These are phyloP conservation scores for Penaeus chinensis DNA, from an alignment of 1,140 invertebrate genomes.

Conservation along the genomic window DNA sequence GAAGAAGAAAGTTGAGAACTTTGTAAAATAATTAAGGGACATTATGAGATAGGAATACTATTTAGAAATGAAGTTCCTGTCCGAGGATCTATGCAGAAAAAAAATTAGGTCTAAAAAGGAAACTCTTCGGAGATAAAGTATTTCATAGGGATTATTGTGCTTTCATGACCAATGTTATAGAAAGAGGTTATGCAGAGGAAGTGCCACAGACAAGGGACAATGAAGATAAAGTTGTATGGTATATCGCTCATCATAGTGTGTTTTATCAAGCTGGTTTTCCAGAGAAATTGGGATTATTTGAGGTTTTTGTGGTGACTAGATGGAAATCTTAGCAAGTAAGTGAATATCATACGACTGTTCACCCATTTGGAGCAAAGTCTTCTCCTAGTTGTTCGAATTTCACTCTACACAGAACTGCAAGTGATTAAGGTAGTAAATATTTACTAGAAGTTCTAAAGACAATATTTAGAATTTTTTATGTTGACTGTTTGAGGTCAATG, in stretches of 20 bases:
- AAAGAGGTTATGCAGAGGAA: too few species aligned
- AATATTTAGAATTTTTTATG: slow-evolving; percentile 20
- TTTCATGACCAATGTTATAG: too few species aligned
- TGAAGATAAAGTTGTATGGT: too few species aligned
- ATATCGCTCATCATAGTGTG: slow-evolving; percentile 38
- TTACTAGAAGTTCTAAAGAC: background rate
- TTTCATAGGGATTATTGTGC: too few species aligned
- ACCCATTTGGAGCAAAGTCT: background rate
- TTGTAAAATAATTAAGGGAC: too few species aligned
- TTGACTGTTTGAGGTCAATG: slow-evolving; percentile 17
- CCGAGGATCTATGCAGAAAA: too few species aligned
- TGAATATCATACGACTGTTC: slow-evolving; percentile 32
- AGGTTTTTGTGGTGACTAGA: slow-evolving; percentile 25
- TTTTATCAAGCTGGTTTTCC: slow-evolving; percentile 46
- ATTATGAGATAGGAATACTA: too few species aligned
- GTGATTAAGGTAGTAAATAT: background rate
- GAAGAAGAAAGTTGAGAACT: too few species aligned
- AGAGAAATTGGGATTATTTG: background rate
- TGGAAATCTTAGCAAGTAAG: background rate
- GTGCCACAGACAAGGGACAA: too few species aligned
- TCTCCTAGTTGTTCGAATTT: slow-evolving; percentile 35
- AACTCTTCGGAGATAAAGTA: too few species aligned
- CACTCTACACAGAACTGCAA: slow-evolving; percentile 27
- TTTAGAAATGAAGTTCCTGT: too few species aligned
- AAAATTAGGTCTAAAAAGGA: too few species aligned